A percentile compares a stretch with the other conserved stretches of the same genome.
phyloP scores from a whole-genome alignment of 2,888 invertebrate genomes.

The Drosophila conformis region DNA sequence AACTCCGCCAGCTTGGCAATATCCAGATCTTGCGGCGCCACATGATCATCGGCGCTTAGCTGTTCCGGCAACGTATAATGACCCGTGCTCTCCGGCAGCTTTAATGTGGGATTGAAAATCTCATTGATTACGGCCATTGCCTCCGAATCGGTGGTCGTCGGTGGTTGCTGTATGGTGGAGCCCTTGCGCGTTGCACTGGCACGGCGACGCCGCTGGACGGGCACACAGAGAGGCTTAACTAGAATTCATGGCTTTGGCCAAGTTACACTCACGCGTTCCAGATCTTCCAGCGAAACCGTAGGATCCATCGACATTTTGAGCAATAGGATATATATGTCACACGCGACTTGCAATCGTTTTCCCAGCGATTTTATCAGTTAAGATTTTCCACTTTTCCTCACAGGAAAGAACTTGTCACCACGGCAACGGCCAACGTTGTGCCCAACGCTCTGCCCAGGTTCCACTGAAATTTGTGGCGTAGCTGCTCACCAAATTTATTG shows the following conservation, averaged over 20 bases:
- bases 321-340: not conserved
- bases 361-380: slow-evolving; percentile 6
- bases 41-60: slow-evolving; percentile 83
- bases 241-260: not conserved
- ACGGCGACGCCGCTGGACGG: slow-evolving; percentile 77
- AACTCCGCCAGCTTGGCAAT: slow-evolving; percentile 88
- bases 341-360: not conserved
- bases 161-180: slow-evolving; percentile 68
- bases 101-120: slow-evolving; percentile 84
- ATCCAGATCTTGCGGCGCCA: slow-evolving; percentile 87
- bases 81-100: slow-evolving; percentile 81
- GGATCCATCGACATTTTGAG: slow-evolving; percentile 81
- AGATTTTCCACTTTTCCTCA: slow-evolving; percentile 16
- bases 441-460: slow-evolving; percentile 73
- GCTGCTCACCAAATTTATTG: slow-evolving; percentile 78
- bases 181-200: slow-evolving; percentile 77
- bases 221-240: not conserved
- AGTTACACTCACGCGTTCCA: slow-evolving; percentile 80
- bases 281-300: slow-evolving; percentile 81
- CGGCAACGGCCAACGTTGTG: slow-evolving; percentile 63
- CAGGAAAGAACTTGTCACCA: slow-evolving; percentile 27
- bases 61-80: slow-evolving; percentile 82
- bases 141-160: slow-evolving; percentile 74
- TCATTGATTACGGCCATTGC: slow-evolving; percentile 84
- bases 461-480: slow-evolving; percentile 73